These are phyloP conservation scores for Diglossa cyanea DNA, from an alignment of 2,797 vertebrate genomes.

Conservation along the genomic window DNA sequence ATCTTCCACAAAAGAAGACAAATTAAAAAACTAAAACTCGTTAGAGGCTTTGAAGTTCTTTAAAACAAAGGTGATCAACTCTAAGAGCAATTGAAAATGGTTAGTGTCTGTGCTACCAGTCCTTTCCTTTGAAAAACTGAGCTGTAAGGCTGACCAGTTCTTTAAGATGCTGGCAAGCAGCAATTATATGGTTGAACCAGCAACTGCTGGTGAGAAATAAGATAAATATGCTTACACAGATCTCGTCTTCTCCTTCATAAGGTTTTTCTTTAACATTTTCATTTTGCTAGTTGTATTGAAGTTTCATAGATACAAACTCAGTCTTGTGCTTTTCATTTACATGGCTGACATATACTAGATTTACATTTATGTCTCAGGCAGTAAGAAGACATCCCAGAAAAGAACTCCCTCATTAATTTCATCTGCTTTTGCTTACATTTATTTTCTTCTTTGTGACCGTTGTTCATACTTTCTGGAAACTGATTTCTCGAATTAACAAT, in stretches of 20 bases:
- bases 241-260: background rate
- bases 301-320: background rate
- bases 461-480: background rate
- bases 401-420: background rate
- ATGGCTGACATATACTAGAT: background rate
- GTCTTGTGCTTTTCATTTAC: background rate
- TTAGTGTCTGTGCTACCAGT: background rate
- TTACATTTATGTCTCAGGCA: background rate
- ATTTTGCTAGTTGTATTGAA: background rate
- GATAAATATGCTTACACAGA: background rate
- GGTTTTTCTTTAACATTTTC: background rate
- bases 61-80: background rate
- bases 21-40: background rate
- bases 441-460: background rate
- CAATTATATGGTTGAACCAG: background rate
- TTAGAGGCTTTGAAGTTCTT: background rate
- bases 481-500: background rate
- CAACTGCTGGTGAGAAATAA: background rate
- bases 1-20: background rate
- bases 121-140: background rate
- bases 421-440: background rate
- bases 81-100: background rate
- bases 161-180: background rate
- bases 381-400: background rate
- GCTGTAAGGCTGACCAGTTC: background rate